Percentiles rank a stretch among this genome's conserved stretches.
Evolutionary conservation across 2,797 vertebrate genomes (phyloP).

Genomic region (Acomys russatus): DNA sequence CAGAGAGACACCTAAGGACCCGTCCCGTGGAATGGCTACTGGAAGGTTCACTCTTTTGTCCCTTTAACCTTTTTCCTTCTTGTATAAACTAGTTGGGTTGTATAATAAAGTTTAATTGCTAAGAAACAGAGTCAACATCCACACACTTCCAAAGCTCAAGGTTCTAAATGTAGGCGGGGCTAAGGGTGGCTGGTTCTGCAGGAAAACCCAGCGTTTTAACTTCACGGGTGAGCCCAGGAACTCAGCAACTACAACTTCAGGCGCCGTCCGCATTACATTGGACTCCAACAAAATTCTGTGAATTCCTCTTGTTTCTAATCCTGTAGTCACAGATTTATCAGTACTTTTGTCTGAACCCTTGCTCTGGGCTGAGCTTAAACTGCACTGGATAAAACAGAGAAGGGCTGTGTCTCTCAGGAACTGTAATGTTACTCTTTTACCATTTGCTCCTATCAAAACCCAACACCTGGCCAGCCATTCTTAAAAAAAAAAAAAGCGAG

Average conservation of each 20-base stretch:
- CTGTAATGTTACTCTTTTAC: background rate
- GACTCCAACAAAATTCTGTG: background rate
- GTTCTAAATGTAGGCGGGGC: background rate
- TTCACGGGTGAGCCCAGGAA: rapidly evolving
- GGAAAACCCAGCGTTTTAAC: background rate
- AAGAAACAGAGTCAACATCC: no score
- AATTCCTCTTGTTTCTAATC: background rate
- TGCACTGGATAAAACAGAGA: rapidly evolving
- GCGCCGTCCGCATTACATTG: no score
- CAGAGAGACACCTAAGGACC: no score
- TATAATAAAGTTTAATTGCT: no score
- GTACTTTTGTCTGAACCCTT: background rate
- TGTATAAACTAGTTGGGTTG: no score
- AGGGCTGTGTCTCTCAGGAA: background rate
- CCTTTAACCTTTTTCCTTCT: no score
- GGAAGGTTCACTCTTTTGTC: no score
- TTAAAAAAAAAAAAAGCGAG: no score
- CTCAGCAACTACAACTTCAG: background rate
- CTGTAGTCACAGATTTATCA: background rate
- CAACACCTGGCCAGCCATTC: no score
- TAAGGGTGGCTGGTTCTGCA: background rate
- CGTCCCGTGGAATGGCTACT: no score
- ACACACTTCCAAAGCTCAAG: background rate
- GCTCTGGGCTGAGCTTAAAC: background rate
- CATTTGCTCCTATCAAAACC: background rate